phyloP scores from a whole-genome alignment of 2,888 invertebrate species.

The Alcis repandata region DNA sequence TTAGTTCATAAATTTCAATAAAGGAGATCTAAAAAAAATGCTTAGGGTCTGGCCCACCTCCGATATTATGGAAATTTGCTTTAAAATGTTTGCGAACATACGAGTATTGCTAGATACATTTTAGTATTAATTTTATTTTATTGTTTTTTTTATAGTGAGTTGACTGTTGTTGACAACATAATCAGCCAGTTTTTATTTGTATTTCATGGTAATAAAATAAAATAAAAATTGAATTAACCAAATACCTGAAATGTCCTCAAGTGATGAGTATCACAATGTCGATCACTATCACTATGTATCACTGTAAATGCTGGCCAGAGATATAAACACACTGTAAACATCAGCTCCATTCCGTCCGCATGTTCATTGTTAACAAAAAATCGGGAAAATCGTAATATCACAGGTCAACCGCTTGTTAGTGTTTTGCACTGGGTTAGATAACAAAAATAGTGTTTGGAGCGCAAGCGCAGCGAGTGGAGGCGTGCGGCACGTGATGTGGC shows the following conservation, averaged over 20 bases:
- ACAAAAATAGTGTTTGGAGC: slow-evolving; percentile 75
- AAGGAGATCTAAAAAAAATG: background rate
- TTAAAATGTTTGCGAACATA: too few species aligned
- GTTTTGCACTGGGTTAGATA: slow-evolving; percentile 55
- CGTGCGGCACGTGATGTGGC: slow-evolving; percentile 81
- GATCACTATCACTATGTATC: slow-evolving; percentile 84
- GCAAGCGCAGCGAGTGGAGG: slow-evolving; percentile 71
- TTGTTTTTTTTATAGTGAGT: too few species aligned
- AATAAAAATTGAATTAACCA: slow-evolving; percentile 41
- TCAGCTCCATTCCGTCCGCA: slow-evolving; percentile 82
- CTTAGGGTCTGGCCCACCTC: background rate
- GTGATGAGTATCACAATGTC: slow-evolving; percentile 76
- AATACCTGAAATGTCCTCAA: slow-evolving; percentile 80
- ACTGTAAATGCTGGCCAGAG: slow-evolving; percentile 75
- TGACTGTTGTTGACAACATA: background rate
- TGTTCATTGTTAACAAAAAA: slow-evolving; percentile 66
- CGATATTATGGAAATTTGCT: background rate
- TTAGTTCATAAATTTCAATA: background rate
- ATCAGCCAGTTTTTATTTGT: background rate
- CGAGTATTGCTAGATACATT: too few species aligned
- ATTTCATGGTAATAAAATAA: background rate
- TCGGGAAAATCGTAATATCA: slow-evolving; percentile 66
- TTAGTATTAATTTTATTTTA: too few species aligned
- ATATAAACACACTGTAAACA: slow-evolving; percentile 82
- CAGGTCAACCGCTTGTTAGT: slow-evolving; percentile 60